phyloP scores from a whole-genome alignment of 2,113 vertebrate species.

The Gnathonemus longibarbis region DNA sequence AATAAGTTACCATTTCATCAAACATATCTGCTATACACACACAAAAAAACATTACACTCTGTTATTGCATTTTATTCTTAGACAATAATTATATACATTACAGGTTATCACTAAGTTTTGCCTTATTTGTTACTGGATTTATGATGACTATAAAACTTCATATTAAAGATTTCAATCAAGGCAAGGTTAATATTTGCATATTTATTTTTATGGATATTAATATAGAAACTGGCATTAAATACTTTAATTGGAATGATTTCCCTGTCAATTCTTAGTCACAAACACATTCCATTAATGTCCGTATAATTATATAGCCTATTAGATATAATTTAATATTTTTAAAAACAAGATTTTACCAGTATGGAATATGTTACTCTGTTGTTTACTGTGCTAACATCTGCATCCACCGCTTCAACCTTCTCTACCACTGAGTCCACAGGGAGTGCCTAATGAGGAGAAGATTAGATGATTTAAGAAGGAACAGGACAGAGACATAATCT shows the following conservation, averaged over 20 bases:
- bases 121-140: not conserved
- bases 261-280: not conserved
- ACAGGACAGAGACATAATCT: not conserved
- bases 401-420: conserved; percentile 56
- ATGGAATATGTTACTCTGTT: conserved; percentile 53
- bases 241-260: not conserved
- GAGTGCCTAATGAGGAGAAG: conserved; percentile 30
- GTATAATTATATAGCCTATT: not conserved
- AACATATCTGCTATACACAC: not conserved
- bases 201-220: not conserved
- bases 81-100: not conserved
- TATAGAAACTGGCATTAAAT: not conserved
- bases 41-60: not conserved
- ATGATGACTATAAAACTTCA: not conserved
- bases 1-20: not conserved
- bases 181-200: not conserved
- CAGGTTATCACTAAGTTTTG: not conserved
- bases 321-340: too few relatives aligned
- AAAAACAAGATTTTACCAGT: conserved; percentile 38
- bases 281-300: not conserved
- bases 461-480: not conserved
- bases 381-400: conserved; percentile 39
- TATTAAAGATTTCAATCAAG: not conserved
- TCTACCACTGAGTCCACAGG: conserved; percentile 37
- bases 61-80: not conserved